These are phyloP conservation scores for Columba guinea DNA, from an alignment of 2,797 vertebrate genomes.

Conservation along the genomic window DNA sequence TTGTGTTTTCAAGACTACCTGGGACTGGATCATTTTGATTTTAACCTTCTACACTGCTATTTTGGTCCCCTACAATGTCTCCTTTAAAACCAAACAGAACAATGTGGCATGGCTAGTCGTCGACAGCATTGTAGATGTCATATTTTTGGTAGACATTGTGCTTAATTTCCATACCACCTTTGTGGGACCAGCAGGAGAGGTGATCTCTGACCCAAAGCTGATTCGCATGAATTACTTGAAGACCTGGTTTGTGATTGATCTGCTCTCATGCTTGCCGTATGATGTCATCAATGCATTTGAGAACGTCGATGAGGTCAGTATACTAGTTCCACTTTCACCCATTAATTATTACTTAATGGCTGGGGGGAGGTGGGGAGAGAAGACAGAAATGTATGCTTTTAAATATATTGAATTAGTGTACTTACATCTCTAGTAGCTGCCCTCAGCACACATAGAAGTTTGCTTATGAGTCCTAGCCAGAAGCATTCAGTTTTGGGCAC, in stretches of 20 bases:
- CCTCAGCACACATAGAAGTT: not conserved
- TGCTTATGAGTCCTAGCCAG: not conserved
- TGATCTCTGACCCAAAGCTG: constrained; percentile 98
- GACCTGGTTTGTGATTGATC: constrained; percentile 99
- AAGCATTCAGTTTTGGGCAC: not conserved
- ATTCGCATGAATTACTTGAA: constrained; percentile 99
- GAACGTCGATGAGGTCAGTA: constrained; percentile 98
- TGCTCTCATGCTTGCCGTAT: constrained; percentile 97
- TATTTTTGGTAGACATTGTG: constrained; percentile 98
- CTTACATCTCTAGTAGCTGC: not conserved
- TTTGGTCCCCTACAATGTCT: constrained; percentile 99
- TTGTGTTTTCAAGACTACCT: constrained; percentile 98
- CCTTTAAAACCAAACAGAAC: constrained; percentile 99
- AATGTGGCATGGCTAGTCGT: constrained; percentile 98
- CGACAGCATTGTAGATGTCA: constrained; percentile 98
- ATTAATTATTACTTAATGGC: not conserved
- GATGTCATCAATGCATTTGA: constrained; percentile 99
- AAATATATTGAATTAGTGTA: not conserved
- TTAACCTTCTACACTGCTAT: constrained; percentile 99
- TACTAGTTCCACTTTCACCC: constrained; percentile 36
- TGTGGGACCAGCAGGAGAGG: constrained; percentile 97
- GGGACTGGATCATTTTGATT: constrained; percentile 99
- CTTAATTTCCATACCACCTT: constrained; percentile 99
- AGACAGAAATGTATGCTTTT: not conserved
- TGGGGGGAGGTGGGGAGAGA: not conserved